Base-by-base conservation (phyloP, 2,888 invertebrate genomes). In the Galeopsomyia nigrocyanea region DNA sequence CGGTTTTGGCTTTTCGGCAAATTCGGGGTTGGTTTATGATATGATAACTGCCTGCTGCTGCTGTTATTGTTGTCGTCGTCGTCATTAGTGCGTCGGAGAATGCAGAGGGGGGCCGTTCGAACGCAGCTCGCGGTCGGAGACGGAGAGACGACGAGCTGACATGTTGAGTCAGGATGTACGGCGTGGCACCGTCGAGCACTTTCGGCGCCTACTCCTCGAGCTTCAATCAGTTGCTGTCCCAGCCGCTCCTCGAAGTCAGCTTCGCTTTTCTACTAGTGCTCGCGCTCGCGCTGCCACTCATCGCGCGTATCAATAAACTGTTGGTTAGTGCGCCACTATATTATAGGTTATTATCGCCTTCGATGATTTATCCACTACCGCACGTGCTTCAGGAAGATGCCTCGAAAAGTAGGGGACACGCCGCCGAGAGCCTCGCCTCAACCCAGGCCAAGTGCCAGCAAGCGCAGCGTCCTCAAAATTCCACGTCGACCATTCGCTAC, bases 231-330 rank as follows among this genome's bases (percentile, higher is more conserved):
- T 80, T 80, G 76, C 75, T 82, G 47, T 80, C 85, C 7, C 82
- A 82, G 31, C 80, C 82, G 71, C 68, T 83, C 56, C 73, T 80
- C 57, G 84, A 85, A 70, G 82, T 78, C 64, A 75, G 80, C 46
- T 77, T 83, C 69, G 83, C 81, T 47, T 63, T 85, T 65, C 75
- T 78, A 16, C 72, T 85, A 62, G 81, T 80, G 6, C 61, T 84
- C 22, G 63, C 84, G 16, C 76, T 85, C 62, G 82, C 83, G 3
- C 70, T 82, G 14, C 85, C 85, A 10, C 71, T 85, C 50, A 78
- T 84, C 75, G 75, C 76, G 6, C 80, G 79, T 66, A 61, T 82
- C 62, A 80, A 82, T 62, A 70, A 77, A 17, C 67, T 80, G 57
- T 74, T 83, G 70, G 84, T 85, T 80, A 47, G 83, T 79, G 70